Evolutionary conservation across 2,888 invertebrate genomes (phyloP).

Genomic region (Geophilus truncorum): DNA sequence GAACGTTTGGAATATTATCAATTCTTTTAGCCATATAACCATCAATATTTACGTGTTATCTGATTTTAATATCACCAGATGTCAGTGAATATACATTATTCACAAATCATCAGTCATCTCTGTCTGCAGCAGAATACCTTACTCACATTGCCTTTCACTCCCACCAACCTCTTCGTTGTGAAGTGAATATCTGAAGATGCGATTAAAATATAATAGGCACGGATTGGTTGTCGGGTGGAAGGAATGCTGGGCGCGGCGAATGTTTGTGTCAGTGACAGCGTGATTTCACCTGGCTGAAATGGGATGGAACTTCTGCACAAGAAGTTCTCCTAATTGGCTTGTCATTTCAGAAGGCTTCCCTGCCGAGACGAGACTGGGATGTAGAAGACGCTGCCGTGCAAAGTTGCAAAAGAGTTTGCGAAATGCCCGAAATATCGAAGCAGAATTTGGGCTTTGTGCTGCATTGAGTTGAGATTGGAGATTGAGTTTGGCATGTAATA

Average conservation of each 20-base stretch:
- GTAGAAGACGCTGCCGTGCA: no score
- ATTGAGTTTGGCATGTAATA: no score
- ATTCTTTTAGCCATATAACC: no score
- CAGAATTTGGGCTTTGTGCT: no score
- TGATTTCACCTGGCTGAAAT: background rate
- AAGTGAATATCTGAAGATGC: background rate
- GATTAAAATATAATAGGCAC: background rate
- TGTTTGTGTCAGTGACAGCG: background rate
- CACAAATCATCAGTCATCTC: background rate
- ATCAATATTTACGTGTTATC: no score
- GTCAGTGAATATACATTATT: no score
- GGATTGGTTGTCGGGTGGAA: background rate
- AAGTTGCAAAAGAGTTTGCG: no score
- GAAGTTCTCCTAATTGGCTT: constrained; percentile 6
- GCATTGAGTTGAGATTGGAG: no score
- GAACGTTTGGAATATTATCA: no score
- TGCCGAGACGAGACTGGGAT: background rate
- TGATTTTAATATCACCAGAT: no score
- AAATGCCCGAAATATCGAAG: no score
- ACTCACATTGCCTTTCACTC: background rate
- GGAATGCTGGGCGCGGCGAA: background rate
- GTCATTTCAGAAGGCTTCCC: background rate
- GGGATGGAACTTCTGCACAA: background rate
- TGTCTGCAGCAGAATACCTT: background rate
- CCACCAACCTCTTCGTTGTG: background rate